A percentile compares a stretch with the other conserved stretches of the same genome.
These are phyloP conservation scores for Andinoacara biseriatus DNA, from an alignment of 2,113 vertebrate genomes.

Conservation along the genomic window DNA sequence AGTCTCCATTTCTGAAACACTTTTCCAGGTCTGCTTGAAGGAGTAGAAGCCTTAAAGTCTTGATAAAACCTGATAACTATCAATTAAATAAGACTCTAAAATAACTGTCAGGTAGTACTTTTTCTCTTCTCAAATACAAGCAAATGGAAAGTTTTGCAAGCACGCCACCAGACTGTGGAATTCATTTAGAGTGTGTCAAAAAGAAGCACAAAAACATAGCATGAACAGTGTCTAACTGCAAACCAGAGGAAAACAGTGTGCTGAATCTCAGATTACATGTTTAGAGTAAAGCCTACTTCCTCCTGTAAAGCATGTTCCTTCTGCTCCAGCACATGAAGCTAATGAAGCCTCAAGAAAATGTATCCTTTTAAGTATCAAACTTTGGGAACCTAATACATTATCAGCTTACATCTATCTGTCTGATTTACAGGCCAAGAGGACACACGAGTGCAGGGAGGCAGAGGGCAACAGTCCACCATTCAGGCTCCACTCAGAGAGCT, in stretches of 20 bases:
- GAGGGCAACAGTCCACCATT: conserved; percentile 20
- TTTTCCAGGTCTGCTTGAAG: neutral
- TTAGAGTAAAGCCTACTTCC: conserved; percentile 21
- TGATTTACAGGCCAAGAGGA: conserved; percentile 4
- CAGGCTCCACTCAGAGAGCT: neutral
- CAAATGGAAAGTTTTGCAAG: conserved; percentile 40
- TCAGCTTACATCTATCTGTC: conserved; percentile 13
- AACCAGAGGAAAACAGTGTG: conserved; percentile 45
- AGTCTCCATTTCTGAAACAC: neutral
- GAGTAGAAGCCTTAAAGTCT: neutral
- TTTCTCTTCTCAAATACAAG: conserved; percentile 19
- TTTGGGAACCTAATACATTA: conserved; percentile 1
- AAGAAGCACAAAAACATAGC: neutral
- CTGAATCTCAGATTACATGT: conserved; percentile 44
- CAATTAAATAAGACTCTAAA: neutral
- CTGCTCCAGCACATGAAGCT: conserved; percentile 14
- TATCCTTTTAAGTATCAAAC: conserved; percentile 10
- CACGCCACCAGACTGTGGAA: conserved; percentile 26
- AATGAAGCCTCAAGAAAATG: conserved; percentile 12
- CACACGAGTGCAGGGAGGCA: neutral
- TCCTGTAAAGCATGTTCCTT: conserved; percentile 16
- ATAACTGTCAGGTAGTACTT: conserved; percentile 2
- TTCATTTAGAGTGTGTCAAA: conserved; percentile 29
- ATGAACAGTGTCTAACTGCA: conserved; percentile 24
- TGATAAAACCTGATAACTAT: neutral